Evolutionary conservation across 2,113 vertebrate species (phyloP).

Genomic region (Aegotheles bennettii): DNA sequence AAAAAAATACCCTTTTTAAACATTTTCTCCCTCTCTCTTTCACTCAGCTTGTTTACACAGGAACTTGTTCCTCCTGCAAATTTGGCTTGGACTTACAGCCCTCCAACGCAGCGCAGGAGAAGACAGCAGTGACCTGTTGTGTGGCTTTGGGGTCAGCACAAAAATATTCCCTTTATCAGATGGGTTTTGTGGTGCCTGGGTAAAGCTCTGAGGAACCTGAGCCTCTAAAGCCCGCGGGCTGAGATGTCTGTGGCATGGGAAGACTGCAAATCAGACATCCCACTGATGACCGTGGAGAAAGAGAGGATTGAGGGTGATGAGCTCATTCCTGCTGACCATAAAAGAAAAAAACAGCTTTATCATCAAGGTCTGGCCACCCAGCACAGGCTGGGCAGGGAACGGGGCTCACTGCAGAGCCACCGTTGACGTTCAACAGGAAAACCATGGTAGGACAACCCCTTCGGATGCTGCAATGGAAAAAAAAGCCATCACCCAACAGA

Average conservation of each 20-base stretch:
- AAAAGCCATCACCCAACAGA: constrained; percentile 26
- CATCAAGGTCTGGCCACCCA: neutral
- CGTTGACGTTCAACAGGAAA: neutral
- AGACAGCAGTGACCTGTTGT: neutral
- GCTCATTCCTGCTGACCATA: neutral
- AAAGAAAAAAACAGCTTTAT: too few species aligned
- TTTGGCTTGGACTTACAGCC: neutral
- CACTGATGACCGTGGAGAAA: rapidly evolving
- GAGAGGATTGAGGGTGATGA: neutral
- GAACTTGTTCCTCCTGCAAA: neutral
- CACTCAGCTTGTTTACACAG: neutral
- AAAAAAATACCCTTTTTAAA: neutral
- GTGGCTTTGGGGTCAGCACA: rapidly evolving
- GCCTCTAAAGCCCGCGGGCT: rapidly evolving
- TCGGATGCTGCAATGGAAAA: constrained; percentile 32
- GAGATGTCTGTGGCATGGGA: rapidly evolving
- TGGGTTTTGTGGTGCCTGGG: neutral
- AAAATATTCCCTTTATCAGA: neutral
- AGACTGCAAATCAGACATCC: neutral
- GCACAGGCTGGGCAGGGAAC: neutral
- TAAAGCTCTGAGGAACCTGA: neutral
- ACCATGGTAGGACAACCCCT: constrained; percentile 2
- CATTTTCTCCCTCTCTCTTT: neutral
- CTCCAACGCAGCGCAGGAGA: neutral
- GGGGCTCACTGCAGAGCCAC: neutral